phyloP scores from a whole-genome alignment of 2,888 invertebrate genomes.

The Dryococelus australis region DNA sequence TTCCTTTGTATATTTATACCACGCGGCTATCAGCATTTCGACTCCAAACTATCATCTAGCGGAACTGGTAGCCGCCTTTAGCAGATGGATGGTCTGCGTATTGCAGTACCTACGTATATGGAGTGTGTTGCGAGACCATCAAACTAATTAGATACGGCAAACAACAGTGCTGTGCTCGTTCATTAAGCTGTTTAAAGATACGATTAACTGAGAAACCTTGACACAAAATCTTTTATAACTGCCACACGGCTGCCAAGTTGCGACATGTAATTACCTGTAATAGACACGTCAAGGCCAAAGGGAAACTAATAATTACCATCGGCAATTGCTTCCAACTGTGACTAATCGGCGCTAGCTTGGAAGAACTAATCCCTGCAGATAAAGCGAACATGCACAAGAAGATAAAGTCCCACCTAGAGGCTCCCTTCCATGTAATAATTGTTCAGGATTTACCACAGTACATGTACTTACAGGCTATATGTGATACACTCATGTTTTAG shows the following conservation, averaged over 20 bases:
- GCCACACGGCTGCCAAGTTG: neutral
- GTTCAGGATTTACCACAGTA: neutral
- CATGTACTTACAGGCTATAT: neutral
- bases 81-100: neutral
- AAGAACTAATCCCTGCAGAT: neutral
- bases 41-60: no score
- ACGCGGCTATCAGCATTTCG: no score
- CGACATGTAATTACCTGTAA: constrained; percentile 4
- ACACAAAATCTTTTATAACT: neutral
- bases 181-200: neutral
- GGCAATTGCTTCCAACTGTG: neutral
- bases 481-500: neutral
- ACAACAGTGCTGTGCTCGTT: neutral
- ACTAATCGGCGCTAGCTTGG: neutral
- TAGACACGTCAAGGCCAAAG: neutral
- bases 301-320: constrained; percentile 6
- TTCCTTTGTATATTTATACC: no score
- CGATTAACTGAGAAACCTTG: constrained; percentile 10
- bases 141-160: constrained; percentile 1
- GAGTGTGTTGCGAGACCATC: neutral
- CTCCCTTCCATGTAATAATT: neutral
- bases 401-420: neutral
- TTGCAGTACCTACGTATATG: neutral
- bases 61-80: no score
- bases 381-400: neutral